Evolutionary conservation across 2,888 invertebrate genomes (phyloP), one percentile per base, ranked within the genome.

Genomic region (Pediacus dermestoides): DNA sequence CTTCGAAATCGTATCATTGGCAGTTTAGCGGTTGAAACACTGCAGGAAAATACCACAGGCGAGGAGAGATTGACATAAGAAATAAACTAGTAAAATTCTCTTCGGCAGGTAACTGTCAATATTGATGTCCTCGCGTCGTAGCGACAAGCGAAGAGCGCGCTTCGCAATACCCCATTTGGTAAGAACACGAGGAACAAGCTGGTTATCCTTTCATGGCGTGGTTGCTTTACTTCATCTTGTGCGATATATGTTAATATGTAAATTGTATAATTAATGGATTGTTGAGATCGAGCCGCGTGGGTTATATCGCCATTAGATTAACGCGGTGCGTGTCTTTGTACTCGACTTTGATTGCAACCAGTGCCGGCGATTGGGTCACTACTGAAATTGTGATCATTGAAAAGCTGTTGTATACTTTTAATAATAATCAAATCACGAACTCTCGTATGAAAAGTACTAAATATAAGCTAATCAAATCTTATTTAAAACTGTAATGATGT

Each of bases 221-320:
- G 46, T 45, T 45, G 50, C 50, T 54, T 54, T 55, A 48, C 56
- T 53, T 54, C 52, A 56, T 57, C 58, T 52, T 48, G 56, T 57
- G 54, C 54, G 58, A 57, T 58, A 52, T 58, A 56, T 58, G 57
- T 54, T 58, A 59, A 57, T 60, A 61, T 61, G 58, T 52, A 59
- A 58, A 58, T 59, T 59, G 50, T 44, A 52, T 53, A 58, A 58
- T 59, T 59, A 60, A 58, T 60, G 51, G 52, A 49, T 50, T 53
- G 51, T 51, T 45, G 46, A 48, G 48, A 47, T 50, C 50, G 48
- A 44, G 31, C 43, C 42, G 57, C 53, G 58, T 56, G 50, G 57
- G 57, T 47, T 50, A 50, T 51, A 55, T 53, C 45, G 48, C 38
- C 40, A 52, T 50, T 53, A 48, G 50, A 52, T 53, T 51, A 52